A percentile compares a stretch with the other conserved stretches of the same genome.
Evolutionary conservation across 2,797 vertebrate species (phyloP).

Genomic region (Novumbra hubbsi): DNA sequence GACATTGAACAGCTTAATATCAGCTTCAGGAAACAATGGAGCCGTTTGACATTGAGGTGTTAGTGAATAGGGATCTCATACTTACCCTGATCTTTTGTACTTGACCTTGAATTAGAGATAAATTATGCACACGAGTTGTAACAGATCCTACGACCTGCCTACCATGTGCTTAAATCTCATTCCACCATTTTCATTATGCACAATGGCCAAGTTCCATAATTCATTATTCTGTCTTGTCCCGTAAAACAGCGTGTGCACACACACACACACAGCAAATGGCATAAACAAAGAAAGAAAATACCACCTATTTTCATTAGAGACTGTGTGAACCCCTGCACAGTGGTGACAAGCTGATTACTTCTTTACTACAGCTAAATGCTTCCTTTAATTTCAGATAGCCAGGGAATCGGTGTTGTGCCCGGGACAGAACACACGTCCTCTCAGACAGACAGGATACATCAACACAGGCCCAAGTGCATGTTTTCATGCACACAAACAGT

Average conservation of each 20-base stretch:
- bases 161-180: slow-evolving; percentile 30
- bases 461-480: background rate
- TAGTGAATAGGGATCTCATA: slow-evolving; percentile 15
- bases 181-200: slow-evolving; percentile 42
- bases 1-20: background rate
- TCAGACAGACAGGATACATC: background rate
- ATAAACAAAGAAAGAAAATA: slow-evolving; percentile 19
- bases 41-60: slow-evolving; percentile 10
- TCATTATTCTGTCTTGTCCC: background rate
- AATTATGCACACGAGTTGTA: slow-evolving; percentile 35
- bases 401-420: background rate
- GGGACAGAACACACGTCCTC: background rate
- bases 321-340: background rate
- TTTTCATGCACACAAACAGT: background rate
- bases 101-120: slow-evolving; percentile 42
- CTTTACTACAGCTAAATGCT: background rate
- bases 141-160: slow-evolving; percentile 4
- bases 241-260: background rate
- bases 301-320: background rate
- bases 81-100: background rate
- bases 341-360: background rate
- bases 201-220: slow-evolving; percentile 33
- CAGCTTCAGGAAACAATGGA: background rate
- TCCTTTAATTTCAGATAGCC: background rate
- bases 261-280: too few species aligned